phyloP scores from a whole-genome alignment of 2,113 vertebrate genomes.

The Seriola aureovittata region DNA sequence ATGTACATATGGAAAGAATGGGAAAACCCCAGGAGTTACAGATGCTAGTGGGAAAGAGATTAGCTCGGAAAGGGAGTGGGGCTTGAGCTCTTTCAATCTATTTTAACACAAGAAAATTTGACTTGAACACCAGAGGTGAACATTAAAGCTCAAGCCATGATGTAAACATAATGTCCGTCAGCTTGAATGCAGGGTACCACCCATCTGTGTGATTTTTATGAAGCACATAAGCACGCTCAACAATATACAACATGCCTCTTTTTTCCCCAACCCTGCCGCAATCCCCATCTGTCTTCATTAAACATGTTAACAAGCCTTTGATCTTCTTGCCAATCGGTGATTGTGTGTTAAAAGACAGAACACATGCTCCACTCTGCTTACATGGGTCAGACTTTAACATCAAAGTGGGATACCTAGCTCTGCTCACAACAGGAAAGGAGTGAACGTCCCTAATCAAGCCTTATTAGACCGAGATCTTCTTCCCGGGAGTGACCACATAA shows the following conservation, averaged over 20 bases:
- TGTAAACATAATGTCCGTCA: constrained; percentile 40
- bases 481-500: constrained; percentile 67
- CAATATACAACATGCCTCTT: constrained; percentile 32
- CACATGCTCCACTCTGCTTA: constrained; percentile 48
- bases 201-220: constrained; percentile 54
- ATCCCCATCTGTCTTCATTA: constrained; percentile 71
- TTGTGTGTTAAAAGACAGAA: constrained; percentile 74
- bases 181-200: constrained; percentile 14
- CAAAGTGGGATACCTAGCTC: constrained; percentile 61
- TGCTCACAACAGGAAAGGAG: constrained; percentile 52
- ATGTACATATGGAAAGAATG: background rate
- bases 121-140: constrained; percentile 26
- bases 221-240: constrained; percentile 35
- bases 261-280: constrained; percentile 29
- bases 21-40: background rate
- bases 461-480: constrained; percentile 60
- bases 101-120: constrained; percentile 4
- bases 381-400: constrained; percentile 57
- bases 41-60: background rate
- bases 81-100: background rate
- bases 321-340: constrained; percentile 67
- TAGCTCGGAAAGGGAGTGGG: background rate
- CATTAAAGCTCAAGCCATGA: constrained; percentile 16
- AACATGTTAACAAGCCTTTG: constrained; percentile 64
- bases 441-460: constrained; percentile 70